Percentiles rank a stretch among this genome's conserved stretches.
phyloP scores from a whole-genome alignment of 2,888 invertebrate species.

The Ypsolopha scabrella region DNA sequence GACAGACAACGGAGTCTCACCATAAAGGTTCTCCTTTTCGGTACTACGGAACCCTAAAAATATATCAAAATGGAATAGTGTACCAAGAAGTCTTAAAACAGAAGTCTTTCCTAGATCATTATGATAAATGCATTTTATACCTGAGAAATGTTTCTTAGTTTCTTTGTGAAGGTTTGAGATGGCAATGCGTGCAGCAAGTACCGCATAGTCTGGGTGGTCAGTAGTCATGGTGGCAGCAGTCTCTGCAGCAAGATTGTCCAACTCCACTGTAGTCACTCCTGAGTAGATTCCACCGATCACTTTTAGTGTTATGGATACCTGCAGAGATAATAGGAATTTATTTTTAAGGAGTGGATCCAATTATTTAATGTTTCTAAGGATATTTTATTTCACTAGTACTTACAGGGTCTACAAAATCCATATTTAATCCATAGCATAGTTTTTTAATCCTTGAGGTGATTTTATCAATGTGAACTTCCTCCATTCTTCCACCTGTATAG shows the following conservation, averaged over 20 bases:
- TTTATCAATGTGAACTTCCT: slow-evolving; percentile 96
- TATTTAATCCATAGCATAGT: slow-evolving; percentile 94
- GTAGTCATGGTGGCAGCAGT: slow-evolving; percentile 99
- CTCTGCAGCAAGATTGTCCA: slow-evolving; percentile 98
- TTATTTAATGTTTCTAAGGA: not conserved
- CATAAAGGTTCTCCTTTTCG: no score
- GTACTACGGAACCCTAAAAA: no score
- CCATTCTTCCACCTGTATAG: slow-evolving; percentile 86
- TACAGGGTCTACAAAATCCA: slow-evolving; percentile 97
- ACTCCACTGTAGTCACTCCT: slow-evolving; percentile 96
- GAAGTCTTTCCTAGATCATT: no score
- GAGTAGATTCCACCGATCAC: slow-evolving; percentile 96
- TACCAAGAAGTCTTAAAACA: no score
- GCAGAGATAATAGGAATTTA: slow-evolving; percentile 9
- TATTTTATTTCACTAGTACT: slow-evolving; percentile 41
- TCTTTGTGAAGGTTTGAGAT: slow-evolving; percentile 98
- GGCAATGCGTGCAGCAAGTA: slow-evolving; percentile 90
- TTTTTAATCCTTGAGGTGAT: slow-evolving; percentile 97
- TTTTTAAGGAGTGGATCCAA: slow-evolving; percentile 1
- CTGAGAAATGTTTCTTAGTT: slow-evolving; percentile 93
- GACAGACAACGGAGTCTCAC: no score
- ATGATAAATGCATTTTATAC: slow-evolving; percentile 50
- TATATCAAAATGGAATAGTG: no score
- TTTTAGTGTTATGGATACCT: slow-evolving; percentile 88
- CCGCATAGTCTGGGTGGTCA: slow-evolving; percentile 96